A percentile compares a stretch with the other conserved stretches of the same genome.
phyloP scores from a whole-genome alignment of 2,797 vertebrate genomes.

The Centropyge bicolor region DNA sequence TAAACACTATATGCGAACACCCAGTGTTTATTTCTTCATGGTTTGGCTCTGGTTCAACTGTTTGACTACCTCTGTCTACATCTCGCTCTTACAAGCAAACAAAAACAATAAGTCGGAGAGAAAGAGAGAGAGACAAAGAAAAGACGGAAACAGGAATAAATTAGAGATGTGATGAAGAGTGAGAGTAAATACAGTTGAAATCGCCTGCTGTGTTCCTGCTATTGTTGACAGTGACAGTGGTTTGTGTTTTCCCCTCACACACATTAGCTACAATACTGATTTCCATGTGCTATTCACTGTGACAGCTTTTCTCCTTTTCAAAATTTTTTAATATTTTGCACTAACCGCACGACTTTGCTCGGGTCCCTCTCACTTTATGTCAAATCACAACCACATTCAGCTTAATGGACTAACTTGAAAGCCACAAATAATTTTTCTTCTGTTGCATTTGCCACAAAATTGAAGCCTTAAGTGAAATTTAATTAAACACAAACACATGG shows the following conservation, averaged over 20 bases:
- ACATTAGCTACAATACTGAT: background rate
- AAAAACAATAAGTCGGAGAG: conserved; percentile 23
- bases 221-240: conserved; percentile 44
- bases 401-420: conserved; percentile 6
- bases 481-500: conserved; percentile 1
- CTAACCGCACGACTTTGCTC: conserved; percentile 9
- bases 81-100: conserved; percentile 30
- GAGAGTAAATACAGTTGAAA: conserved; percentile 16
- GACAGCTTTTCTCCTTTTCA: conserved; percentile 41
- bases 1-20: conserved; percentile 24
- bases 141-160: conserved; percentile 7
- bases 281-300: conserved; percentile 24
- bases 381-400: background rate
- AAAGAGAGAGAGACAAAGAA: background rate
- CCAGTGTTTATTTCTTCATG: conserved; percentile 11
- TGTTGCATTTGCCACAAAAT: background rate
- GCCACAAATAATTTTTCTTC: background rate
- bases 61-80: conserved; percentile 35
- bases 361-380: background rate
- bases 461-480: background rate
- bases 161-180: conserved; percentile 16
- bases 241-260: conserved; percentile 28
- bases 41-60: conserved; percentile 36
- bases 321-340: conserved; percentile 33
- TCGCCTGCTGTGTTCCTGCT: conserved; percentile 53